phyloP scores from a whole-genome alignment of 2,113 vertebrate genomes.

The Arenaria interpres region DNA sequence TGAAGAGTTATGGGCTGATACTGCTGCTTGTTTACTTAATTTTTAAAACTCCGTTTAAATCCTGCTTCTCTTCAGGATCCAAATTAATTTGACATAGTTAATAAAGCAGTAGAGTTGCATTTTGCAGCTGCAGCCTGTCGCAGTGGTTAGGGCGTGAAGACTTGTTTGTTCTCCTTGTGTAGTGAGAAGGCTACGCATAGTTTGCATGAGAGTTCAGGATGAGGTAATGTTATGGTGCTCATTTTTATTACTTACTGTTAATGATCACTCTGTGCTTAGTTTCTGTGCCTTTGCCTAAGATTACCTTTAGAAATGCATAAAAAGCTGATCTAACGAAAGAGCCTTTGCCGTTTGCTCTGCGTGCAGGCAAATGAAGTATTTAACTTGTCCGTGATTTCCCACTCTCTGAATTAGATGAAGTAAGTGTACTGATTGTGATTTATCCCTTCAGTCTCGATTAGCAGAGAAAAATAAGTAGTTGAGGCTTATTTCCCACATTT shows the following conservation, averaged over 20 bases:
- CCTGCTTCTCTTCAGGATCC: background rate
- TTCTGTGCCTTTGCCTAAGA: background rate
- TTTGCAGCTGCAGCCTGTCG: background rate
- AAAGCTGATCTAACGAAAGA: background rate
- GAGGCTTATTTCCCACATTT: background rate
- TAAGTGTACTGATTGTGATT: background rate
- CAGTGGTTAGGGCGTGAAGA: background rate
- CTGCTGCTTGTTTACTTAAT: background rate
- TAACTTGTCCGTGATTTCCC: background rate
- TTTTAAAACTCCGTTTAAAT: background rate
- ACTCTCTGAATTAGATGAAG: background rate
- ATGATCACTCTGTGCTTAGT: background rate
- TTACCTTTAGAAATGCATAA: constrained; percentile 1
- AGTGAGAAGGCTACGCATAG: background rate
- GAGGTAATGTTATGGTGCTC: background rate
- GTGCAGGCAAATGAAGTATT: background rate
- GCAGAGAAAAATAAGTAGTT: background rate
- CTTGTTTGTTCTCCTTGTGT: background rate
- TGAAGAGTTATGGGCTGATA: background rate
- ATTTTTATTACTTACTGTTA: background rate
- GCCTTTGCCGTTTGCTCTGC: constrained; percentile 8
- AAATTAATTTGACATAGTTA: background rate
- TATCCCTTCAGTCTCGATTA: background rate
- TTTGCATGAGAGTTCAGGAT: background rate
- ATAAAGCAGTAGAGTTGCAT: background rate